Conservation (phyloP, 1,140 invertebrate genomes). For the Dreissena rostriformis region DNA sequence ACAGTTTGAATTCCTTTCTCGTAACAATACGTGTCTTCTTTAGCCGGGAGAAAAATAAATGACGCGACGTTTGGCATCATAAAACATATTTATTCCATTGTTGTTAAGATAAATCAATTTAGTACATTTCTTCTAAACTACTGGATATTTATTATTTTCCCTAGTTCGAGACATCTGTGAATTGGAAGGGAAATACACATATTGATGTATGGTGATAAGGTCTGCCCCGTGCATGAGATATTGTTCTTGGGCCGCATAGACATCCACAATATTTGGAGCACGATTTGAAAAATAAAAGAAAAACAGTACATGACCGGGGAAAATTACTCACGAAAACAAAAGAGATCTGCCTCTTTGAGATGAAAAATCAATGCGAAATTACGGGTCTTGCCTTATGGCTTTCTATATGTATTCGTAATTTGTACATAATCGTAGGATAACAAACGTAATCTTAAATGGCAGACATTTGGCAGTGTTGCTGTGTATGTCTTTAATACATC, state of each 20-base stretch:
- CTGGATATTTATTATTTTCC: constrained; percentile 44
- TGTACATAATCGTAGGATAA: background rate
- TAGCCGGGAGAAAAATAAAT: constrained; percentile 26
- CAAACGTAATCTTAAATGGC: background rate
- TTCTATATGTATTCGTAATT: background rate
- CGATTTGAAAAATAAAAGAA: constrained; percentile 36
- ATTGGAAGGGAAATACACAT: constrained; percentile 48
- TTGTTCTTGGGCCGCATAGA: constrained; percentile 11
- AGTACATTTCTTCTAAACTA: constrained; percentile 42
- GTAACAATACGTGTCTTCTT: constrained; percentile 40
- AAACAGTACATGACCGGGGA: constrained; percentile 2
- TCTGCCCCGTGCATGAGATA: constrained; percentile 30
- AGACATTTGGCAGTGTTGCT: too few species aligned
- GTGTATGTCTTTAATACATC: too few species aligned
- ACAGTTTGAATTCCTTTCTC: constrained; percentile 17
- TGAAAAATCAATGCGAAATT: constrained; percentile 48
- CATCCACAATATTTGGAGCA: constrained; percentile 10
- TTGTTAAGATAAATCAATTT: constrained; percentile 57
- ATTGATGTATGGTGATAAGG: constrained; percentile 53
- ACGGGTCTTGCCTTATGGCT: background rate
- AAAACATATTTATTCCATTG: constrained; percentile 55
- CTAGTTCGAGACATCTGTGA: constrained; percentile 24
- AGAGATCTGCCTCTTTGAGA: constrained; percentile 18
- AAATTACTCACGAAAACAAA: constrained; percentile 39
- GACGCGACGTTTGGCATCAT: constrained; percentile 54